These are phyloP conservation scores for Cepaea hortensis DNA, from an alignment of 2,888 invertebrate genomes.

Conservation along the genomic window DNA sequence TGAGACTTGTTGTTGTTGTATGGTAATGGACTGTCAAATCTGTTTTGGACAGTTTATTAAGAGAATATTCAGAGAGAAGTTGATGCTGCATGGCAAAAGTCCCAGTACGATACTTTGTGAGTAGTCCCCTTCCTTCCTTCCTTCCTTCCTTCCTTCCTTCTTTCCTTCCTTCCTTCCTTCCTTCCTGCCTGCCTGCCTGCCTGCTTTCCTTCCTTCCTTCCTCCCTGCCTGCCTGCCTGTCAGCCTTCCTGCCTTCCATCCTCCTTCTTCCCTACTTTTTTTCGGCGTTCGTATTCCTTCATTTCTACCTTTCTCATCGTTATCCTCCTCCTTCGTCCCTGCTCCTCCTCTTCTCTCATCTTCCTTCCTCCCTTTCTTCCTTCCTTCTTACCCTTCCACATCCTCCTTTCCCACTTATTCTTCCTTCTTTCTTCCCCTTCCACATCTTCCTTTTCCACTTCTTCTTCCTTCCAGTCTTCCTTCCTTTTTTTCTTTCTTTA, in stretches of 20 bases:
- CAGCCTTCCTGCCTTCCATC: neutral
- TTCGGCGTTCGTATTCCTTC: neutral
- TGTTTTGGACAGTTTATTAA: too few relatives aligned
- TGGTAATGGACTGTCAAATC: too few relatives aligned
- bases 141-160: too few relatives aligned
- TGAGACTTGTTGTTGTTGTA: too few relatives aligned
- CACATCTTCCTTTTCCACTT: neutral
- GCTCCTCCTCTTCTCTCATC: neutral
- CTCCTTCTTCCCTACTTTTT: neutral
- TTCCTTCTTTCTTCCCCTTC: neutral
- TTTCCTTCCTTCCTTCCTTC: too few relatives aligned
- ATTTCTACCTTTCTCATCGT: neutral
- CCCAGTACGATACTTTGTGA: too few relatives aligned
- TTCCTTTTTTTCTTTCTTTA: neutral
- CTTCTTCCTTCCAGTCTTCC: neutral
- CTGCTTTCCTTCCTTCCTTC: neutral
- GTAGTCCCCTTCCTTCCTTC: too few relatives aligned
- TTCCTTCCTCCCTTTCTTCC: neutral
- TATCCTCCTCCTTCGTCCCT: neutral
- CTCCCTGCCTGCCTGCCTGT: neutral
- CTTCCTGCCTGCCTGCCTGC: too few relatives aligned
- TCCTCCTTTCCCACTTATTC: neutral
- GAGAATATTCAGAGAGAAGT: too few relatives aligned
- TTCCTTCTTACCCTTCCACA: neutral
- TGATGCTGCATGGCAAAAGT: too few relatives aligned